A percentile compares a stretch with the other conserved stretches of the same genome.
These are phyloP conservation scores for Syngnathoides biaculeatus DNA, from an alignment of 2,113 vertebrate genomes.

Conservation along the genomic window DNA sequence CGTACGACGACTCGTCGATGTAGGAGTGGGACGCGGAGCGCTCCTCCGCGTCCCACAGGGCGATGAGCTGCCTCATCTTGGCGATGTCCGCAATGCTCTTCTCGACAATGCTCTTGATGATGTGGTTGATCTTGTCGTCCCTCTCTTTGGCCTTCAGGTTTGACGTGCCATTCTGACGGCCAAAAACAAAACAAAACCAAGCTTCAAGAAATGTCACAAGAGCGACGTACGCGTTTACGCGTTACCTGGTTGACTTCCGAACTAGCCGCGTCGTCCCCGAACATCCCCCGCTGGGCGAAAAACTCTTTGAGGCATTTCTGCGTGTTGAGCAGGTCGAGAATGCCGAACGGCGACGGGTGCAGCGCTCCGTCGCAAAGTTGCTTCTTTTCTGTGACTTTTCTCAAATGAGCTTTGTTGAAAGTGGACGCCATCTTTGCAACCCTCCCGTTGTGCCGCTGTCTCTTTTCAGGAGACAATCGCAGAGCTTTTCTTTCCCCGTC, in stretches of 20 bases:
- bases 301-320: constrained; percentile 10
- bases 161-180: not conserved
- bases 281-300: constrained; percentile 1
- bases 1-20: constrained; percentile 6
- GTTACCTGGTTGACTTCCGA: not conserved
- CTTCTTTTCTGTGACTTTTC: constrained; percentile 5
- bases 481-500: not conserved
- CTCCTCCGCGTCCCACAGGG: constrained; percentile 2
- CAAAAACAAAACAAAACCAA: too few species aligned
- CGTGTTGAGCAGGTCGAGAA: constrained; percentile 3
- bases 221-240: not conserved
- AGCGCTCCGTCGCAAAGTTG: not conserved
- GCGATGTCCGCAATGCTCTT: constrained; percentile 10
- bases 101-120: constrained; percentile 6
- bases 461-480: not conserved
- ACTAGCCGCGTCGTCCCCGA: not conserved
- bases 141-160: constrained; percentile 1
- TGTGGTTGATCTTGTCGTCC: constrained; percentile 3
- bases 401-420: constrained; percentile 5
- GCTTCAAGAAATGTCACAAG: not conserved
- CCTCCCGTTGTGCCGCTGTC: not conserved
- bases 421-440: not conserved
- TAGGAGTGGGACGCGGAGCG: not conserved
- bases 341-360: not conserved
- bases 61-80: constrained; percentile 5